These are phyloP conservation scores for Pachliopta kotzebuea DNA, from an alignment of 2,888 invertebrate species.

Conservation along the genomic window DNA sequence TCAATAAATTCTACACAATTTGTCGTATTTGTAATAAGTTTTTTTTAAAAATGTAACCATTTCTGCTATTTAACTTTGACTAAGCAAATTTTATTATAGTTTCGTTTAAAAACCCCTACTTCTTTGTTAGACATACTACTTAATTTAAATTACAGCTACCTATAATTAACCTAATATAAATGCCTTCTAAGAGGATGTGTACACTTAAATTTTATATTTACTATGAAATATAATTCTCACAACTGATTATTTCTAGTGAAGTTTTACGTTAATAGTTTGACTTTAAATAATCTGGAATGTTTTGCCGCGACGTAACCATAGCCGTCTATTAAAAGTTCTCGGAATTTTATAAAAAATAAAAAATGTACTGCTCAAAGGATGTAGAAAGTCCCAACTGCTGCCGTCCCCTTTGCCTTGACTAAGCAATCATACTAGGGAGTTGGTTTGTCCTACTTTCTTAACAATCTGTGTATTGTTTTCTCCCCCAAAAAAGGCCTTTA, in stretches of 20 bases:
- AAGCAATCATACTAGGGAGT: constrained; percentile 17
- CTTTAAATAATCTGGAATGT: too few species aligned
- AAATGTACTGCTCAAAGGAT: not conserved
- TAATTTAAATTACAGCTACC: too few species aligned
- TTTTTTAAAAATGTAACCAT: not conserved
- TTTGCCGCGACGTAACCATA: too few species aligned
- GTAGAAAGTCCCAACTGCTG: not conserved
- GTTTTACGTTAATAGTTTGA: too few species aligned
- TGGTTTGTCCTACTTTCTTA: constrained; percentile 19
- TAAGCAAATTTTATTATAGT: too few species aligned
- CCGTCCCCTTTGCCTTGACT: constrained; percentile 5
- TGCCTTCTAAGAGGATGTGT: too few species aligned
- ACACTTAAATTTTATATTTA: too few species aligned
- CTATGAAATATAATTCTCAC: too few species aligned
- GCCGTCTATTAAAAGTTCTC: not conserved
- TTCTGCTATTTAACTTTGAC: not conserved
- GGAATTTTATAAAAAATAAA: not conserved
- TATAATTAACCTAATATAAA: too few species aligned
- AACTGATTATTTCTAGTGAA: too few species aligned
- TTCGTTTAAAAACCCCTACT: too few species aligned
- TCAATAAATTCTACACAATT: not conserved
- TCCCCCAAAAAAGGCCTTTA: not conserved
- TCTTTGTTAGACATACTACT: too few species aligned
- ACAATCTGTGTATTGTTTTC: constrained; percentile 12
- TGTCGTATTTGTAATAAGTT: not conserved